phyloP scores from a whole-genome alignment of 2,888 invertebrate genomes.

The Drosophila lacicola region DNA sequence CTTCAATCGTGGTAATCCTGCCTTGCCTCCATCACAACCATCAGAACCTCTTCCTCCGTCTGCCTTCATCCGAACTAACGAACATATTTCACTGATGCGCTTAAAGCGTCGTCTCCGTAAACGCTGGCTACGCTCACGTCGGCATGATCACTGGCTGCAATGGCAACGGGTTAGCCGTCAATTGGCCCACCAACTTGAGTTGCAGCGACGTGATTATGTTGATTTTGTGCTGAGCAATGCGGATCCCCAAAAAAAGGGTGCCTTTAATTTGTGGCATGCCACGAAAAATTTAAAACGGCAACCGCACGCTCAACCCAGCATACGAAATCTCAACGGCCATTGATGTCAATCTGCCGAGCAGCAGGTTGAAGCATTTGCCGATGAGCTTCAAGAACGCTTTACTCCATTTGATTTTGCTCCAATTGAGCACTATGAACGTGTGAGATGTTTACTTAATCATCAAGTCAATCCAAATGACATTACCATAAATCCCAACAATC shows the following conservation, averaged over 20 bases:
- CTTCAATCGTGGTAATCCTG: too few relatives aligned
- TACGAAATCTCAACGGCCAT: background rate
- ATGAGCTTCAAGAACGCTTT: background rate
- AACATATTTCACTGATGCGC: background rate
- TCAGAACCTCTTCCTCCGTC: too few relatives aligned
- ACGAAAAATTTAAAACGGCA: background rate
- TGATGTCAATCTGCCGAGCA: background rate
- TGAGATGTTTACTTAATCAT: too few relatives aligned
- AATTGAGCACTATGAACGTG: background rate
- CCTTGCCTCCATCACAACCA: too few relatives aligned
- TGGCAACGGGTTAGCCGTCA: background rate
- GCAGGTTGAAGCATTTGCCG: conserved; percentile 2
- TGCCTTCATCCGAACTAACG: too few relatives aligned
- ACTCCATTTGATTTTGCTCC: background rate
- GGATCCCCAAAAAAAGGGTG: background rate
- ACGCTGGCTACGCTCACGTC: background rate
- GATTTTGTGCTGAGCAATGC: background rate
- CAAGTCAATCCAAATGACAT: background rate
- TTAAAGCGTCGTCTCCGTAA: background rate
- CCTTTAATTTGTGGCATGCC: background rate
- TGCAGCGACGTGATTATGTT: background rate
- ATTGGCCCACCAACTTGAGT: background rate
- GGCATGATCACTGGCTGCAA: background rate
- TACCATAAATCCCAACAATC: too few relatives aligned
- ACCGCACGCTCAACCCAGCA: background rate